Percentiles rank a stretch among this genome's conserved stretches.
Conservation (phyloP, 1,140 invertebrate species). For the Plectrocnemia conspersa region DNA sequence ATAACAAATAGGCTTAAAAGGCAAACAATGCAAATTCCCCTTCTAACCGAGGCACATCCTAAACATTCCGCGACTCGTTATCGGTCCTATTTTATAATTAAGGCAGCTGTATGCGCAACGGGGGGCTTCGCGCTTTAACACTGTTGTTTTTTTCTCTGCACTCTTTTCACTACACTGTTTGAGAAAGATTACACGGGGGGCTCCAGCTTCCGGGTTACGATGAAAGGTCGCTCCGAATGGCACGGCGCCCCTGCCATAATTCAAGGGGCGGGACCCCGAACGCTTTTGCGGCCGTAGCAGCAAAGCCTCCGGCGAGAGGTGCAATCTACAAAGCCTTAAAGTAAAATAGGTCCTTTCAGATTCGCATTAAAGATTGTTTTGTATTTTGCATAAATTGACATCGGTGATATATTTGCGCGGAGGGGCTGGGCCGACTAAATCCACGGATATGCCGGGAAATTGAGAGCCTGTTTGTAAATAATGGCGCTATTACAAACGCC, state of each 20-base stretch:
- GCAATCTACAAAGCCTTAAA: conserved; percentile 16
- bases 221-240: not conserved
- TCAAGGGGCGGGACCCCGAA: not conserved
- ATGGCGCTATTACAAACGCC: not conserved
- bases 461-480: conserved; percentile 3
- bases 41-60: too few species aligned
- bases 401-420: conserved; percentile 14
- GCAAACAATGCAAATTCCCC: too few species aligned
- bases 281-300: not conserved
- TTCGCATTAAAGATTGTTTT: conserved; percentile 34
- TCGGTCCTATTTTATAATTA: too few species aligned
- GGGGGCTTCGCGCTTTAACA: too few species aligned
- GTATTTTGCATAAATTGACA: conserved; percentile 28
- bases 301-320: conserved; percentile 12
- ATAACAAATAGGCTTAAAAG: too few species aligned
- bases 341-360: conserved; percentile 25
- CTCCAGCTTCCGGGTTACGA: not conserved
- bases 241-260: not conserved
- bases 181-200: conserved; percentile 5
- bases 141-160: too few species aligned
- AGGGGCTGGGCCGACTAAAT: not conserved
- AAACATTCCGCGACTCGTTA: too few species aligned
- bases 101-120: too few species aligned
- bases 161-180: conserved; percentile 16
- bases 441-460: conserved; percentile 1